Base-by-base conservation (phyloP, 1,140 invertebrate species). In the Leptestheria dahalacensis region DNA sequence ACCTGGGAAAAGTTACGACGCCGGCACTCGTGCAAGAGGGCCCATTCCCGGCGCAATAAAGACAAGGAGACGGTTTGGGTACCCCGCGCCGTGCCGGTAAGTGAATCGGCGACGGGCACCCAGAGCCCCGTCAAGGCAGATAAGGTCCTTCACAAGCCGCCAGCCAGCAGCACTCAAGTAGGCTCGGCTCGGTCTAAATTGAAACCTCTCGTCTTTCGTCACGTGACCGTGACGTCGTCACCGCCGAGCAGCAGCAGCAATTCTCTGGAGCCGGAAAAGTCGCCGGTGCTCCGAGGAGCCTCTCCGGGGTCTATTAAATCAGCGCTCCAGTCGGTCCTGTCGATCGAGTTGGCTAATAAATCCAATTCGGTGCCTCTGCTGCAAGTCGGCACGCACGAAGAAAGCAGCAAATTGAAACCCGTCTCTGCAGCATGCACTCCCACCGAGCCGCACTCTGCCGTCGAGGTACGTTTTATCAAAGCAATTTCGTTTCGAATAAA, bases 351-450 rank as follows among this genome's bases (percentile, higher is more conserved):
- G 12, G 26, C 48, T 15, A 49, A 52, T 28, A 59, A 59, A 28
- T 62, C 61, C 6, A 47, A 47, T 24, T 58, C 61, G 3, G 54
- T 29, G 6, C 55, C 61, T 10, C 28, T 54, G 24, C 48, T 62
- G 6, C 48, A 59, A 9, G 20, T 48, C 20, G 41, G 28, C 29
- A 23, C 10, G 12, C 21, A 24, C 11, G 52, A n/a, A 4, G 25
- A 28, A 47, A 48, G n/a, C 21, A 25, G 20, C 48, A 33, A 52
- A 2, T 29, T 52, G 58, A 41, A 52, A 52, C 54, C 61, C 18
- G 41, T 60, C 20, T 62, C 61, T n/a, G 61, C 61, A 9, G 47
- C 61, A 15, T 57, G 54, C 26, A 62, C 61, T 41, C 61, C 61
- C 2, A 52, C 61, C 29, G 61, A 62, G 21, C 53, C 53, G 4